Conservation (phyloP, 2,113 vertebrate species). For the Cairina moschata region DNA sequence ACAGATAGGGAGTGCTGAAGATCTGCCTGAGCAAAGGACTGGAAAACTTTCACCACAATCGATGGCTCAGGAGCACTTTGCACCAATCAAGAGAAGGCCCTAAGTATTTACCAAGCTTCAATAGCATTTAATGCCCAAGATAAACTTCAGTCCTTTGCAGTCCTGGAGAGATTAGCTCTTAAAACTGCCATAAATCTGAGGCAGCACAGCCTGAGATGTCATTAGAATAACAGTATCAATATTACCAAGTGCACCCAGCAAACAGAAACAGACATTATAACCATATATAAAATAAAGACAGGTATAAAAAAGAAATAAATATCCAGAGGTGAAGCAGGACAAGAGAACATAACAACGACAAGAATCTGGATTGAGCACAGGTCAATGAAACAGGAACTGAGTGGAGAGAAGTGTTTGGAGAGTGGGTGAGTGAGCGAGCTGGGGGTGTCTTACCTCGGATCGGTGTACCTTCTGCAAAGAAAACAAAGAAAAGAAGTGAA, state of each 20-base stretch:
- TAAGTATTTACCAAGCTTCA: slow-evolving; percentile 19
- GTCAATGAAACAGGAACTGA: slow-evolving; percentile 57
- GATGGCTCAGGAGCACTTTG: background rate
- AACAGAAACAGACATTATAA: slow-evolving; percentile 51
- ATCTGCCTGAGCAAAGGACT: background rate
- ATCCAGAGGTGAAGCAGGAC: slow-evolving; percentile 46
- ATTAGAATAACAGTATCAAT: background rate
- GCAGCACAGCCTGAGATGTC: background rate
- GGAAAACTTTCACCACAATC: background rate
- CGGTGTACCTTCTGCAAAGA: slow-evolving; percentile 96
- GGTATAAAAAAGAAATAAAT: slow-evolving; percentile 27
- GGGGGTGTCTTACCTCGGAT: slow-evolving; percentile 95
- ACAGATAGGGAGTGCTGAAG: background rate
- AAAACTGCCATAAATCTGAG: slow-evolving; percentile 56
- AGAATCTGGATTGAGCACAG: slow-evolving; percentile 28
- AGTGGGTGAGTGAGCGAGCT: slow-evolving; percentile 46
- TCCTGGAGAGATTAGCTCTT: slow-evolving; percentile 42
- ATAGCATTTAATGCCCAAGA: slow-evolving; percentile 11
- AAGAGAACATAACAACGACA: slow-evolving; percentile 19
- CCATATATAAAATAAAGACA: slow-evolving; percentile 60
- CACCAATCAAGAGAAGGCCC: slow-evolving; percentile 19
- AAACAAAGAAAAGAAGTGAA: slow-evolving; percentile 80
- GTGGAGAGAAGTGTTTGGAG: slow-evolving; percentile 56
- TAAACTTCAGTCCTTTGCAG: slow-evolving; percentile 44
- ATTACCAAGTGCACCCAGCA: slow-evolving; percentile 52